Base-by-base conservation (phyloP, 1,140 invertebrate species). In the Protaetia brevitarsis region DNA sequence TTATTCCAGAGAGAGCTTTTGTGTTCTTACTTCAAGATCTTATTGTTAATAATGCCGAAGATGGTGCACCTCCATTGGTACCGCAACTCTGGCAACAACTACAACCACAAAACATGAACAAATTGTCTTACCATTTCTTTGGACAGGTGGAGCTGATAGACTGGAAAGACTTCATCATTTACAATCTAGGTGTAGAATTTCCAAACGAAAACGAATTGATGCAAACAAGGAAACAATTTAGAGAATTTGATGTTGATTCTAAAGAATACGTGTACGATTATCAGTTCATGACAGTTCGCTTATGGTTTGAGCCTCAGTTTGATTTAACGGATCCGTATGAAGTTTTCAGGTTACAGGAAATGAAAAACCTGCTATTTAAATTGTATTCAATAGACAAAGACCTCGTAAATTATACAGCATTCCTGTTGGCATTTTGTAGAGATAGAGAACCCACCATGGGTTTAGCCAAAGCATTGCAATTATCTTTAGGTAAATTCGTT, bases 131-230 rank as follows among this genome's bases (percentile, higher is more conserved):
- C 41, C 64, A 71, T 8, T 26, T 86, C 13, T 88, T 83, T 71
- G 83, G 82, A 0, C 77, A 81, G 29, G 75, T 75, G 0, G 76
- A 78, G 2, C 81, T 81, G 36, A 65, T 87, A 7, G 81, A 86
- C 72, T 87, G 86, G 86, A 82, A 81, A 71, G 84, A 87, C 72
- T 87, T 88, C 67, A 74, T 88, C 8, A 76, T 87, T 65, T 84
- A 82, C 69, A 83, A 81, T 71, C 73, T 86, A 10, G 78, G 82
- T 60, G 71, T 87, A 10, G 68, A 73, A 19, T 82, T 79, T 69
- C 85, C 86, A 6, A 80, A 70, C 0, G 68, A 81, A 56, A 75
- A 80, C 1, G 81, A 87, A 66, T 71, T 87, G 23, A 67, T 87
- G 19, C 64, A 77, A 21, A 30, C 80, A 2, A 79, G 81, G 27